Percentiles rank a stretch among this genome's conserved stretches.
phyloP scores from a whole-genome alignment of 2,113 vertebrate species.

The Bagarius yarrelli region DNA sequence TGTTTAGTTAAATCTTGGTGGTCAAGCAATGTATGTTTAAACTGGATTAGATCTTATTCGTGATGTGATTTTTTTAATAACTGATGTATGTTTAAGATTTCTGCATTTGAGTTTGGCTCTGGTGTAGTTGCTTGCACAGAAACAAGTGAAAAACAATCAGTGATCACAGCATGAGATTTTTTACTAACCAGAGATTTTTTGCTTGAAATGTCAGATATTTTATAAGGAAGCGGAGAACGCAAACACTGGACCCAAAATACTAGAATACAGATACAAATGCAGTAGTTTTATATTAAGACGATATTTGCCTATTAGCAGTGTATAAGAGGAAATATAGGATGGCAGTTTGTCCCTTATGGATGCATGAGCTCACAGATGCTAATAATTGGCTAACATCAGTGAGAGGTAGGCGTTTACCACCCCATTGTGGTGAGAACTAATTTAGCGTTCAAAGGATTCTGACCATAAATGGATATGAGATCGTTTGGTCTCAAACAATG shows the following conservation, averaged over 20 bases:
- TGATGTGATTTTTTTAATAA: not conserved
- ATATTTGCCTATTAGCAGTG: not conserved
- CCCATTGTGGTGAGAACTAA: not conserved
- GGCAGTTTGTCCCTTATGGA: not conserved
- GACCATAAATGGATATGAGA: not conserved
- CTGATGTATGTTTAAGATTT: not conserved
- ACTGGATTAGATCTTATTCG: not conserved
- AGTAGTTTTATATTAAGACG: not conserved
- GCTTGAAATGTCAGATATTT: not conserved
- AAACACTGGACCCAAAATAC: not conserved
- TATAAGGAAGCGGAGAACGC: not conserved
- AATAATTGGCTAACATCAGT: not conserved
- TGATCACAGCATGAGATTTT: not conserved
- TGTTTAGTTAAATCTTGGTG: too few relatives aligned
- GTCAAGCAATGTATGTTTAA: not conserved
- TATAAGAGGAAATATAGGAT: not conserved
- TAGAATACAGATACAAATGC: not conserved
- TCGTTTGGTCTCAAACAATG: not conserved
- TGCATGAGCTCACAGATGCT: not conserved
- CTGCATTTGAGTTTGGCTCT: not conserved
- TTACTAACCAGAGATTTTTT: not conserved
- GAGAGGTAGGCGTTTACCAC: not conserved
- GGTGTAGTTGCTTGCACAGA: not conserved
- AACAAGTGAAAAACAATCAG: not conserved
- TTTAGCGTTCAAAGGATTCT: not conserved